A percentile compares a stretch with the other conserved stretches of the same genome.
Evolutionary conservation across 1,140 invertebrate species (phyloP).

Genomic region (Panagrolaimus sp.): DNA sequence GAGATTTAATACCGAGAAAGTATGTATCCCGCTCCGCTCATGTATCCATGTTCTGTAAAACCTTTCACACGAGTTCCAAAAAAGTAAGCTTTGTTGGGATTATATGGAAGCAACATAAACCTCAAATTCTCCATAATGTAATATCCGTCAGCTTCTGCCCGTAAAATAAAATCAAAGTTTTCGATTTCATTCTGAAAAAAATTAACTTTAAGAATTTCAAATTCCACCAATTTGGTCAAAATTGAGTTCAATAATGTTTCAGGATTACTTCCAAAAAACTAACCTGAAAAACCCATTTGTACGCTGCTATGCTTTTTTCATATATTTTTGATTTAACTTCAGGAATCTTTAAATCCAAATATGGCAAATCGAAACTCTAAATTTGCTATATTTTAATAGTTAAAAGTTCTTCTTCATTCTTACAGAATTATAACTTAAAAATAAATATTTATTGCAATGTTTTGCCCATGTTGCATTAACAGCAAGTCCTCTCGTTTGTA

Average conservation of each 20-base stretch:
- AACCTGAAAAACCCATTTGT: no score
- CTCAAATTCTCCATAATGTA: neutral
- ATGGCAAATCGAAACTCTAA: neutral
- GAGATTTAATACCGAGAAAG: neutral
- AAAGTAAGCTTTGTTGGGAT: neutral
- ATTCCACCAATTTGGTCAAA: no score
- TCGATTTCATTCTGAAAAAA: neutral
- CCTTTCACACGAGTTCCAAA: neutral
- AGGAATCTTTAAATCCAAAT: neutral
- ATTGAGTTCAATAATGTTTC: no score
- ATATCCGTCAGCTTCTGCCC: neutral
- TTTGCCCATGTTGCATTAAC: constrained; percentile 13
- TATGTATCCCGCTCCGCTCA: constrained; percentile 9
- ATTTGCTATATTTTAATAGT: no score
- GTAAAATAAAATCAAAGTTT: constrained; percentile 4
- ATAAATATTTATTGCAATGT: constrained; percentile 1
- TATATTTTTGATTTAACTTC: neutral
- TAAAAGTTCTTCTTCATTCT: no score
- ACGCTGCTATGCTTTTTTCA: neutral
- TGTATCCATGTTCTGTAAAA: neutral
- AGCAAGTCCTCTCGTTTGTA: neutral
- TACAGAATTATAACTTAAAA: neutral
- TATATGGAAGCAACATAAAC: constrained; percentile 2
- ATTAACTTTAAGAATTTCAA: neutral
- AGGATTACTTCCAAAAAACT: no score